These are phyloP conservation scores for Odontocerum albicorne DNA, from an alignment of 2,888 invertebrate species.

Conservation along the genomic window DNA sequence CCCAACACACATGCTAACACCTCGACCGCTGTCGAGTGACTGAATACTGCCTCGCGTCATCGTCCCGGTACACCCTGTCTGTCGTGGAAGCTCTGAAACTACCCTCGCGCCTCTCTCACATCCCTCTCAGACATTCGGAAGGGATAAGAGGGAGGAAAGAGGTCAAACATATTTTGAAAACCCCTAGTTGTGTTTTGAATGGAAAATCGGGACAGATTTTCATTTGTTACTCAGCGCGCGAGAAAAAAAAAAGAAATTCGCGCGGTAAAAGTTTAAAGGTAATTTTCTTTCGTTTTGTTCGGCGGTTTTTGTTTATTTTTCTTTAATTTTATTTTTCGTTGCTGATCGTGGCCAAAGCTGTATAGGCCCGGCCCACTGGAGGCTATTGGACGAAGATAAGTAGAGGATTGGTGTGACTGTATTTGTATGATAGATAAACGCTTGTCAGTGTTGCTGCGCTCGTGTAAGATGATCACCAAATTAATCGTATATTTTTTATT, in stretches of 20 bases:
- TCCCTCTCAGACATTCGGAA: slow-evolving; percentile 48
- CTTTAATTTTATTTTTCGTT: too few relatives aligned
- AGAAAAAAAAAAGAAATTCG: slow-evolving; percentile 19
- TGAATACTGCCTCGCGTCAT: slow-evolving; percentile 42
- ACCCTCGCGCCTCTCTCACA: slow-evolving; percentile 21
- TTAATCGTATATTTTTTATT: too few relatives aligned
- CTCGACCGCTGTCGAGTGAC: slow-evolving; percentile 67
- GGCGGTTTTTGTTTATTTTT: slow-evolving; percentile 57
- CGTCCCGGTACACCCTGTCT: slow-evolving; percentile 43
- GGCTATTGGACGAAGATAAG: slow-evolving; percentile 48
- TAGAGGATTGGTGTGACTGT: slow-evolving; percentile 39
- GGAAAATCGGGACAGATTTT: slow-evolving; percentile 31
- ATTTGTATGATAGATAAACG: too few relatives aligned
- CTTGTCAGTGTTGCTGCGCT: too few relatives aligned
- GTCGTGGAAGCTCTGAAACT: slow-evolving; percentile 38
- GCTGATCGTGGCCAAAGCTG: slow-evolving; percentile 38
- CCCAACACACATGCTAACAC: slow-evolving; percentile 50
- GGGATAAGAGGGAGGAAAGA: slow-evolving; percentile 35
- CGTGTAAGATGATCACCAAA: too few relatives aligned
- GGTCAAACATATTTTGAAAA: slow-evolving; percentile 16
- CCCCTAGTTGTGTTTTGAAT: neutral
- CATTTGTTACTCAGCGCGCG: slow-evolving; percentile 22
- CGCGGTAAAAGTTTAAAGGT: slow-evolving; percentile 17
- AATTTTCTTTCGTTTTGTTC: slow-evolving; percentile 40
- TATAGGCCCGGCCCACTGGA: slow-evolving; percentile 51